Evolutionary conservation across 2,113 vertebrate genomes (phyloP).

Genomic region (Aplodontia rufa): DNA sequence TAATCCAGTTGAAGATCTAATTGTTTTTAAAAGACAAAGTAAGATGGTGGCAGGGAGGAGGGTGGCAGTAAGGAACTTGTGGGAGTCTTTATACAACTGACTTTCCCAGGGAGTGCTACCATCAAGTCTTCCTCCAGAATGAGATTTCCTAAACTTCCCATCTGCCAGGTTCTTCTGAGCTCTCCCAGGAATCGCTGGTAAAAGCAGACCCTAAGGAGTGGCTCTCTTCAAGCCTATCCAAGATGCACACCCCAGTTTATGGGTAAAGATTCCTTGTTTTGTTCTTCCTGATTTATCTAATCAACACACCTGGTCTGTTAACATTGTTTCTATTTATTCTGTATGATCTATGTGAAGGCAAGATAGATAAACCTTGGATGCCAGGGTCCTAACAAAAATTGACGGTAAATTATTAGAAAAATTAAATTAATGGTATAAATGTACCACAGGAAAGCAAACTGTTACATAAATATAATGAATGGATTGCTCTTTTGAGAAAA

Average conservation of each 20-base stretch:
- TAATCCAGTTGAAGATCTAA: neutral
- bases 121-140: neutral
- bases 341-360: neutral
- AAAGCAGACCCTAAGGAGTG: neutral
- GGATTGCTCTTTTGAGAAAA: neutral
- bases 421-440: conserved; percentile 21
- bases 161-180: neutral
- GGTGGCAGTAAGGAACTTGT: neutral
- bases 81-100: neutral
- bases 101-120: neutral
- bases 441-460: neutral
- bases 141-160: neutral
- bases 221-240: neutral
- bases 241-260: neutral
- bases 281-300: conserved; percentile 11
- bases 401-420: conserved; percentile 25
- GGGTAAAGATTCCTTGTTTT: neutral
- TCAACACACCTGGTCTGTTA: neutral
- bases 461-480: neutral
- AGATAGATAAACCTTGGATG: neutral
- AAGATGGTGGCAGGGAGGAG: neutral
- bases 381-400: neutral
- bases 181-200: neutral
- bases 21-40: conserved; percentile 41
- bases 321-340: neutral